phyloP scores from a whole-genome alignment of 2,797 vertebrate genomes.

The Hephaestus fuliginosus region DNA sequence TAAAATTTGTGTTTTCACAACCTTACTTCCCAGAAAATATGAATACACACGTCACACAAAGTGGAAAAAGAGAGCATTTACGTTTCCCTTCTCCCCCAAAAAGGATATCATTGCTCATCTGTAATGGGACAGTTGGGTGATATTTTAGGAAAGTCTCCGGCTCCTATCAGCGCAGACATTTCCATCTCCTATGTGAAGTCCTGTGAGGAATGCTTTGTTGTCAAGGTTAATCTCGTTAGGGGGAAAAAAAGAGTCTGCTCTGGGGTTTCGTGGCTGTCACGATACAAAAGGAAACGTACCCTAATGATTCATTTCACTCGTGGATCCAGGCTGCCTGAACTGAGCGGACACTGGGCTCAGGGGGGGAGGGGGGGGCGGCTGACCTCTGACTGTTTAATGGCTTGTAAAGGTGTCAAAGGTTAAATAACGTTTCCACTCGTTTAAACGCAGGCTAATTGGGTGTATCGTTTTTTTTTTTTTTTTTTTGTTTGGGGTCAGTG shows the following conservation, averaged over 20 bases:
- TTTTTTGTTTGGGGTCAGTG: slow-evolving; percentile 30
- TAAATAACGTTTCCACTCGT: slow-evolving; percentile 87
- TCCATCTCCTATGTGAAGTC: slow-evolving; percentile 71
- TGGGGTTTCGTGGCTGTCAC: slow-evolving; percentile 71
- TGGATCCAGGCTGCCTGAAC: slow-evolving; percentile 57
- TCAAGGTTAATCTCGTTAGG: slow-evolving; percentile 72
- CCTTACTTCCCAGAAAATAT: slow-evolving; percentile 1
- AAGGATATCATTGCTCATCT: slow-evolving; percentile 73
- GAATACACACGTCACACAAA: slow-evolving; percentile 19
- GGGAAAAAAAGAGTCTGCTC: slow-evolving; percentile 44
- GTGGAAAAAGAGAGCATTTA: slow-evolving; percentile 1
- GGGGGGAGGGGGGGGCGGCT: slow-evolving; percentile 57
- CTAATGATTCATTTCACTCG: slow-evolving; percentile 74
- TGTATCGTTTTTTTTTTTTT: slow-evolving; percentile 56
- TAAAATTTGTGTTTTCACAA: not conserved
- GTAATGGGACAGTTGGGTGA: slow-evolving; percentile 66
- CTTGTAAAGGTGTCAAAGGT: slow-evolving; percentile 86
- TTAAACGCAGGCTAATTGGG: slow-evolving; percentile 79
- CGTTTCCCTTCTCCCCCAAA: slow-evolving; percentile 40
- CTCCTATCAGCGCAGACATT: slow-evolving; percentile 50
- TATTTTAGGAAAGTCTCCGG: slow-evolving; percentile 69
- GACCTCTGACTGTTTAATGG: slow-evolving; percentile 85
- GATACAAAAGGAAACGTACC: slow-evolving; percentile 69
- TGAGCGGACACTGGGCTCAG: slow-evolving; percentile 47
- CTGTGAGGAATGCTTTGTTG: slow-evolving; percentile 75